These are phyloP conservation scores for Thamnophis elegans DNA, from an alignment of 2,797 vertebrate genomes.

Conservation along the genomic window DNA sequence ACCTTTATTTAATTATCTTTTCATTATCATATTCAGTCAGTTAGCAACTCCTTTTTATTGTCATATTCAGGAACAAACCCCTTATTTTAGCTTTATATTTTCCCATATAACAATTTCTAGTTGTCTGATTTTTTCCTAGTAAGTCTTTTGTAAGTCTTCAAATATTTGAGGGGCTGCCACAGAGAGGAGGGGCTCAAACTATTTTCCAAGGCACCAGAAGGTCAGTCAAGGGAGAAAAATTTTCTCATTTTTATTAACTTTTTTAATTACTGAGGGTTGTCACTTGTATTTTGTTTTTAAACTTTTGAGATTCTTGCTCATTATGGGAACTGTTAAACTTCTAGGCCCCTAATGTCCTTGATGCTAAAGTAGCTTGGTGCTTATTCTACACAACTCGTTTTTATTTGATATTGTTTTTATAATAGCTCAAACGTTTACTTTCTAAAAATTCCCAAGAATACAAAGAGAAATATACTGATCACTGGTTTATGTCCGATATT, in stretches of 20 bases:
- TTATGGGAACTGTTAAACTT: neutral
- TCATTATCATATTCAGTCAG: too few species aligned
- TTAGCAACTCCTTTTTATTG: too few species aligned
- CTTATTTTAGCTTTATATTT: too few species aligned
- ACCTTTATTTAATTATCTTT: too few species aligned
- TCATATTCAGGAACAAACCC: too few species aligned
- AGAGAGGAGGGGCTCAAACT: too few species aligned
- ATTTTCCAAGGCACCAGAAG: too few species aligned
- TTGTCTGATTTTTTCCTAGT: too few species aligned
- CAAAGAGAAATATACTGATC: neutral
- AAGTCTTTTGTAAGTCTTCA: too few species aligned
- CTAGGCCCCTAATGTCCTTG: neutral
- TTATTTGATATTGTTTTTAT: constrained; percentile 22
- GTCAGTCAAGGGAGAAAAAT: too few species aligned
- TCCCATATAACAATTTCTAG: too few species aligned
- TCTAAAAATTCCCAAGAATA: constrained; percentile 15
- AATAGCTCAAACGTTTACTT: constrained; percentile 7
- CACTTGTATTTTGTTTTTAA: neutral
- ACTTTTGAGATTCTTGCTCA: neutral
- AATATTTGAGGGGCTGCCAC: too few species aligned
- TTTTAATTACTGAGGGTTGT: neutral
- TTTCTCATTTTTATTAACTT: neutral
- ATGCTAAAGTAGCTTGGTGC: constrained; percentile 6
- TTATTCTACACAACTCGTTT: neutral
- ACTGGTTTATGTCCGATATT: neutral